These are phyloP conservation scores for Triplophysa bombifrons DNA, from an alignment of 2,797 vertebrate genomes.

Conservation along the genomic window DNA sequence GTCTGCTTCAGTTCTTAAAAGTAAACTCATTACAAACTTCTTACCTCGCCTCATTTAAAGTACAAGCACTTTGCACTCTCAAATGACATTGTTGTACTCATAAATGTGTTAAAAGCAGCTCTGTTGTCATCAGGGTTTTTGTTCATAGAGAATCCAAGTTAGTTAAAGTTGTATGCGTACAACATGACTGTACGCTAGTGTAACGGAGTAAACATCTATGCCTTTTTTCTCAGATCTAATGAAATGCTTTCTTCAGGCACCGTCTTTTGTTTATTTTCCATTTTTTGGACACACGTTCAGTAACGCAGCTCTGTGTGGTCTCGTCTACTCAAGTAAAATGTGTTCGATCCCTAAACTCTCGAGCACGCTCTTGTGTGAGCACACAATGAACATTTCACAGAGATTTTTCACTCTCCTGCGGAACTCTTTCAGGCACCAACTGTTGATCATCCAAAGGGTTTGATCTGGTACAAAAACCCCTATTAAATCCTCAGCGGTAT, in stretches of 20 bases:
- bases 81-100: too few relatives aligned
- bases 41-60: too few relatives aligned
- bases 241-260: constrained; percentile 14
- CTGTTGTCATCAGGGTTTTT: constrained; percentile 26
- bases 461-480: constrained; percentile 68
- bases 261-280: constrained; percentile 25
- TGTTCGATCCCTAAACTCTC: constrained; percentile 27
- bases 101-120: not conserved
- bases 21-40: not conserved
- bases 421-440: constrained; percentile 52
- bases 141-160: too few relatives aligned
- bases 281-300: constrained; percentile 7
- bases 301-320: not conserved
- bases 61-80: too few relatives aligned
- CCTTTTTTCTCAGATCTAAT: constrained; percentile 61
- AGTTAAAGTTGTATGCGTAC: too few relatives aligned
- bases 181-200: not conserved
- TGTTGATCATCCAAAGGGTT: constrained; percentile 57
- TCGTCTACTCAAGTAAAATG: constrained; percentile 8
- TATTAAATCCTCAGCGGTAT: constrained; percentile 70
- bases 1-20: not conserved
- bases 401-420: not conserved
- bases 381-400: not conserved
- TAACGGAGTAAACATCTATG: constrained; percentile 38
- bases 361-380: not conserved